Evolutionary conservation across 2,113 vertebrate genomes (phyloP).

Genomic region (Serinus canaria): DNA sequence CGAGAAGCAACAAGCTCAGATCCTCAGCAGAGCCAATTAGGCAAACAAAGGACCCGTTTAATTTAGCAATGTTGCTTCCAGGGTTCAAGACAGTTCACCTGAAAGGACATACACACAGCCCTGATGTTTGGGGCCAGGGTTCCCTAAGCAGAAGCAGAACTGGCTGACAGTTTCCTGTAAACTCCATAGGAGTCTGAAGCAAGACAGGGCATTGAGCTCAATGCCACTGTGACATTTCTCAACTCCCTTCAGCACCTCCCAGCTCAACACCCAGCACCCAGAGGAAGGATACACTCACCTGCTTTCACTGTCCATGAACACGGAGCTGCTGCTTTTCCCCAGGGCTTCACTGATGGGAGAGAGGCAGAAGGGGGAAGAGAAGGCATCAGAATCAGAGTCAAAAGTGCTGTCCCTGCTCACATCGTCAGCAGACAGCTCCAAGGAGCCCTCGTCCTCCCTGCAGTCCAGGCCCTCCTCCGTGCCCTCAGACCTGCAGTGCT

Average conservation of each 20-base stretch:
- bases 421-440: constrained; percentile 87
- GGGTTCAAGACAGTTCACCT: neutral
- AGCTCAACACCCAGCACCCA: neutral
- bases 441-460: constrained; percentile 84
- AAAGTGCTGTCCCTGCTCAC: constrained; percentile 93
- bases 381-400: constrained; percentile 93
- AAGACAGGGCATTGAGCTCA: neutral
- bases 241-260: neutral
- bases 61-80: neutral
- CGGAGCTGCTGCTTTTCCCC: constrained; percentile 82
- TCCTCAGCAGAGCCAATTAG: neutral
- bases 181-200: neutral
- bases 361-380: constrained; percentile 95
- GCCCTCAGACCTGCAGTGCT: constrained; percentile 69
- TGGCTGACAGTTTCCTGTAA: neutral
- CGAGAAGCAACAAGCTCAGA: neutral
- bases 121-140: neutral
- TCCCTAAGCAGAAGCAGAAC: neutral
- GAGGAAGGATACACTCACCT: constrained; percentile 73
- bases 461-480: constrained; percentile 74
- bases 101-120: neutral
- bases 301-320: constrained; percentile 88
- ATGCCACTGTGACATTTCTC: neutral
- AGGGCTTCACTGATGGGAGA: constrained; percentile 91
- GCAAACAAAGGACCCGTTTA: neutral